phyloP scores from a whole-genome alignment of 2,113 vertebrate species.

The Zingel zingel region DNA sequence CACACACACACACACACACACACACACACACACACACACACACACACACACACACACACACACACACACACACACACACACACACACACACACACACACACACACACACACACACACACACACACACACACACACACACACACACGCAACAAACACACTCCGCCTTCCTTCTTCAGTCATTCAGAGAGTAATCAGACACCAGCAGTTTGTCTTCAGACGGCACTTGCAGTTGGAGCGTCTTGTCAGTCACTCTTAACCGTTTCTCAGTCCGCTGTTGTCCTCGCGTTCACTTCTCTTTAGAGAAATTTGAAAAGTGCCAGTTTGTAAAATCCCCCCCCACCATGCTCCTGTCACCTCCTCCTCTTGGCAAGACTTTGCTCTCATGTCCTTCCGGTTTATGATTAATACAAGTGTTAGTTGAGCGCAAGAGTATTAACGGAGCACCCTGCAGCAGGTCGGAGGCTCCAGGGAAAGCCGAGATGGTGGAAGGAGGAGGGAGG shows the following conservation, averaged over 20 bases:
- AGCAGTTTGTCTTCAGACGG: constrained; percentile 55
- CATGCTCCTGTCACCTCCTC: constrained; percentile 9
- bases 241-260: constrained; percentile 4
- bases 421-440: constrained; percentile 49
- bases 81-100: constrained; percentile 26
- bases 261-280: constrained; percentile 32
- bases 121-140: too few species aligned
- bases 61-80: constrained; percentile 20
- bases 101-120: constrained; percentile 8
- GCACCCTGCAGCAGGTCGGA: constrained; percentile 25
- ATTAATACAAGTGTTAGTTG: constrained; percentile 47
- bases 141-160: constrained; percentile 39
- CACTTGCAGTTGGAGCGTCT: constrained; percentile 21
- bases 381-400: constrained; percentile 49
- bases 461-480: constrained; percentile 31
- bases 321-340: constrained; percentile 42
- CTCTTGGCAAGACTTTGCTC: constrained; percentile 35
- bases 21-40: constrained; percentile 22
- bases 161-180: constrained; percentile 55
- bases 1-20: constrained; percentile 8
- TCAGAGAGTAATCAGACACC: constrained; percentile 55
- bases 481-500: constrained; percentile 20
- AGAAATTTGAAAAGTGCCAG: constrained; percentile 72
- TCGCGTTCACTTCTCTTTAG: constrained; percentile 38
- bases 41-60: constrained; percentile 22